These are phyloP conservation scores for Rhea americana DNA, from an alignment of 2,113 vertebrate species.

Conservation along the genomic window DNA sequence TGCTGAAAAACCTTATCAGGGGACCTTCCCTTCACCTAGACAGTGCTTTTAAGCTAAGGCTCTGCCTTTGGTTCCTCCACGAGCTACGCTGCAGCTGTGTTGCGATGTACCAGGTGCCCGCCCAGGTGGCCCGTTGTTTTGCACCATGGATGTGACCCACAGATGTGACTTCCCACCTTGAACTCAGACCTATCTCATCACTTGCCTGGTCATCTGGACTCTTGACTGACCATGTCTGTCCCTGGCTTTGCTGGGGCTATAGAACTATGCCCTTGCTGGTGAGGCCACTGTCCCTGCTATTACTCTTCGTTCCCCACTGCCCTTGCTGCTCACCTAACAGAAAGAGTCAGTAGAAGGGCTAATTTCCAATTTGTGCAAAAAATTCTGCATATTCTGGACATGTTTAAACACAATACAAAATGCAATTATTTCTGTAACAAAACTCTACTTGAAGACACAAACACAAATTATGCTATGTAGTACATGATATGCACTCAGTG, in stretches of 20 bases:
- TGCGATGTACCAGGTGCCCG: neutral
- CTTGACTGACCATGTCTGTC: neutral
- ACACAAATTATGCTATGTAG: neutral
- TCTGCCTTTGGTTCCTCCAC: neutral
- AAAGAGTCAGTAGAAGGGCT: neutral
- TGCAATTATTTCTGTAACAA: neutral
- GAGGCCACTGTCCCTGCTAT: neutral
- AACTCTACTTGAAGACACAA: neutral
- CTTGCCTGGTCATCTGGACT: neutral
- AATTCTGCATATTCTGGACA: neutral
- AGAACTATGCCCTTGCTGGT: neutral
- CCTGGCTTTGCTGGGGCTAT: neutral
- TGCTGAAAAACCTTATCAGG: neutral
- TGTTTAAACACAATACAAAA: neutral
- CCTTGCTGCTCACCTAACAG: neutral
- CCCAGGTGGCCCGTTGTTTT: neutral
- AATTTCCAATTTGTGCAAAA: neutral
- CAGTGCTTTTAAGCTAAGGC: neutral
- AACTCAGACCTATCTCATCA: neutral
- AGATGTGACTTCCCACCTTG: neutral
- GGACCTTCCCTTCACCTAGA: neutral
- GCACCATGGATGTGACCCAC: rapidly evolving
- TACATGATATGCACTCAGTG: neutral
- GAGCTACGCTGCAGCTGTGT: neutral
- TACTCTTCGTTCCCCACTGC: neutral